These are phyloP conservation scores for Hemiscyllium ocellatum DNA, from an alignment of 2,113 vertebrate species.

Conservation along the genomic window DNA sequence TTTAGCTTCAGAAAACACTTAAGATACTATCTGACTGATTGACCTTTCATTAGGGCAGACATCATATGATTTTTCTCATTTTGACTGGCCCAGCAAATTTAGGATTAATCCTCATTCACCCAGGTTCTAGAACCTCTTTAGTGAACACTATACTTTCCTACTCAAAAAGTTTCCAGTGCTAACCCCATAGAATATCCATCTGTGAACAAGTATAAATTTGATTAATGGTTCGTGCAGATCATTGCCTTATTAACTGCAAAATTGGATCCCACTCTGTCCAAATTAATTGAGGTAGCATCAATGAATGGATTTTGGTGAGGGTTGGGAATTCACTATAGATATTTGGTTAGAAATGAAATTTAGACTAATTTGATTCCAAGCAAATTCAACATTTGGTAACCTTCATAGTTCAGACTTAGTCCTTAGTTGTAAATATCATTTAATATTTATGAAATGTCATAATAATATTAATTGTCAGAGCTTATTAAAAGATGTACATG, in stretches of 20 bases:
- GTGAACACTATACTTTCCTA: not conserved
- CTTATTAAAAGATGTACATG: not conserved
- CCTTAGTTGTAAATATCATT: not conserved
- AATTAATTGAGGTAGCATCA: not conserved
- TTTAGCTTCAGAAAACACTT: too few species aligned
- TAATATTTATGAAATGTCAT: not conserved
- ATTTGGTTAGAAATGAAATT: not conserved
- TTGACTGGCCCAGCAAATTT: too few species aligned
- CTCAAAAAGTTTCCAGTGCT: not conserved
- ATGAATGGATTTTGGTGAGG: not conserved
- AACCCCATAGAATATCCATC: too few species aligned
- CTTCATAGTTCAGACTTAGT: not conserved
- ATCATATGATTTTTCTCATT: too few species aligned
- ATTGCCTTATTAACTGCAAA: not conserved
- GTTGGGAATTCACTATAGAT: not conserved
- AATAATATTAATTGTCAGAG: not conserved
- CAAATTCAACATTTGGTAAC: not conserved
- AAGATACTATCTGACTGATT: too few species aligned
- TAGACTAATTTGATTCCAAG: not conserved
- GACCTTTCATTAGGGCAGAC: too few species aligned
- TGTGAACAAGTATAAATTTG: too few species aligned
- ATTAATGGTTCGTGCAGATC: too few species aligned
- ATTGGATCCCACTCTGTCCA: not conserved
- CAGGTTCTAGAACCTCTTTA: not conserved
- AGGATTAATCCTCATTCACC: too few species aligned